Conservation (phyloP, 2,797 vertebrate genomes). For the Anabas testudineus region DNA sequence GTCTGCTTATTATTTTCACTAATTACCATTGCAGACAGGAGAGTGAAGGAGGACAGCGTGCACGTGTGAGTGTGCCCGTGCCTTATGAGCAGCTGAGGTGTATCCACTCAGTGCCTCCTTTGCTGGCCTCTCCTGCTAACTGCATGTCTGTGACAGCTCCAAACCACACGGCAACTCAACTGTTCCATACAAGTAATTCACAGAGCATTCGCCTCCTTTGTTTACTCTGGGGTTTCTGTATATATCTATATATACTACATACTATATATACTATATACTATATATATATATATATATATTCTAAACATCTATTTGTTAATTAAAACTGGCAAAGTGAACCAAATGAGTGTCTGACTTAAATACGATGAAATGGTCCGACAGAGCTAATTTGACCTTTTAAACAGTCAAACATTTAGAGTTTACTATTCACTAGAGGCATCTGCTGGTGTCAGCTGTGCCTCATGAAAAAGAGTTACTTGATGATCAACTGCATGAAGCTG, state of each 20-base stretch:
- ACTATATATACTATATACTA: no score
- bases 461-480: constrained; percentile 10
- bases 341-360: no score
- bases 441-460: constrained; percentile 8
- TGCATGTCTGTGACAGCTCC: constrained; percentile 38
- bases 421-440: no score
- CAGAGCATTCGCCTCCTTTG: constrained; percentile 24
- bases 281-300: no score
- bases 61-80: neutral
- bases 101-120: constrained; percentile 26
- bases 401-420: no score
- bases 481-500: constrained; percentile 15
- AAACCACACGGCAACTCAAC: constrained; percentile 44
- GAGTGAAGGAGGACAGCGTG: constrained; percentile 29
- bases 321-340: neutral
- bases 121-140: constrained; percentile 32
- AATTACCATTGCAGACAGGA: constrained; percentile 28
- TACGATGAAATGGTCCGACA: no score
- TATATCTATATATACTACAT: no score
- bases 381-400: no score
- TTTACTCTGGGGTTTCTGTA: constrained; percentile 21
- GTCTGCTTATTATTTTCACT: constrained; percentile 42
- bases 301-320: neutral
- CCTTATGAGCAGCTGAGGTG: constrained; percentile 21
- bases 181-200: constrained; percentile 41